A percentile compares a stretch with the other conserved stretches of the same genome.
Conservation (phyloP, 2,888 invertebrate genomes). For the Dasypolia templi region DNA sequence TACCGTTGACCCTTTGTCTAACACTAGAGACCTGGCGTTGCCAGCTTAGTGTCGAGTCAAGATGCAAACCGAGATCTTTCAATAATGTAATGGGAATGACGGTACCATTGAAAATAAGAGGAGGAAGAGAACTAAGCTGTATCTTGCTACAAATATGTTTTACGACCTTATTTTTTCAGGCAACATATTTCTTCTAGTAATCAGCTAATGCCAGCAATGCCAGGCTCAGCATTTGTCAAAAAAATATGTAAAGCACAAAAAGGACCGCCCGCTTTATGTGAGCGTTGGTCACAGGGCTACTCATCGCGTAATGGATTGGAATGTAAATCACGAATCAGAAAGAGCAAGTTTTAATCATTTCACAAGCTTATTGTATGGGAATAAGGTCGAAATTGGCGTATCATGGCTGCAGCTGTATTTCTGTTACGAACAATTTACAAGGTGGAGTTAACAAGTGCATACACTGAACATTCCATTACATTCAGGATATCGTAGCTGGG, state of each 20-base stretch:
- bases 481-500: too few species aligned
- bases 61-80: too few species aligned
- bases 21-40: too few species aligned
- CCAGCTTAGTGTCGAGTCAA: too few species aligned
- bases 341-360: constrained; percentile 1
- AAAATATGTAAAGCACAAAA: constrained; percentile 4
- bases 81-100: too few species aligned
- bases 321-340: constrained; percentile 29
- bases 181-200: background rate
- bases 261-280: constrained; percentile 13
- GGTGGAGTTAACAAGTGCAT: constrained; percentile 1
- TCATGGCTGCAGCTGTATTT: background rate
- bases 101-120: too few species aligned
- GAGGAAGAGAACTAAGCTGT: too few species aligned
- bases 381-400: constrained; percentile 11
- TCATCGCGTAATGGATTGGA: constrained; percentile 47
- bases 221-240: background rate
- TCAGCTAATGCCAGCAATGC: constrained; percentile 20
- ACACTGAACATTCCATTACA: background rate
- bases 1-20: too few species aligned
- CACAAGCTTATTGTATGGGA: background rate
- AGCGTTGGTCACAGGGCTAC: constrained; percentile 10
- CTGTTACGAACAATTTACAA: constrained; percentile 16
- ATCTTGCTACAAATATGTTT: background rate
- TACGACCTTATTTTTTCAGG: background rate